These are phyloP conservation scores for Nemurella pictetii DNA, from an alignment of 2,888 invertebrate species.

Conservation along the genomic window DNA sequence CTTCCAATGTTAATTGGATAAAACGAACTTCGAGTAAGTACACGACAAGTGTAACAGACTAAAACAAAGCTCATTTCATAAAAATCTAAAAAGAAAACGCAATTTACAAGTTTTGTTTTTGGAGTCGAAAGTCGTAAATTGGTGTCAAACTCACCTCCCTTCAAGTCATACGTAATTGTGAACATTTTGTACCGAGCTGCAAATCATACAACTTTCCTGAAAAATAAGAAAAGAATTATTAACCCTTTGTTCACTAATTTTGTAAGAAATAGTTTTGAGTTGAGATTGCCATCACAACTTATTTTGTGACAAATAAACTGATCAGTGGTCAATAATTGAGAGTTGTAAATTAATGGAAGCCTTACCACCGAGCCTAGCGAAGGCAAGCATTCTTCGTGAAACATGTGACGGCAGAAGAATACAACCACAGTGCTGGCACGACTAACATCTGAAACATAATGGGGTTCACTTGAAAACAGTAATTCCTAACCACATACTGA, in stretches of 20 bases:
- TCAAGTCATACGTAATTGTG: background rate
- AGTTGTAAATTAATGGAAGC: conserved; percentile 35
- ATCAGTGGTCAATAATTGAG: too few species aligned
- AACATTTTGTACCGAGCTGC: conserved; percentile 50
- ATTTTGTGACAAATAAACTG: too few species aligned
- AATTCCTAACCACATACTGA: too few species aligned
- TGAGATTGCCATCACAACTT: too few species aligned
- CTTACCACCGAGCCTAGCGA: conserved; percentile 51
- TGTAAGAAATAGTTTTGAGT: background rate
- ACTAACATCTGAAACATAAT: conserved; percentile 64
- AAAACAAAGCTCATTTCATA: background rate
- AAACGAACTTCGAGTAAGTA: background rate
- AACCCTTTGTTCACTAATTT: conserved; percentile 25
- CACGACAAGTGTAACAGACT: background rate
- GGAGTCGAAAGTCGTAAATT: background rate
- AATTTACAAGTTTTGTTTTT: background rate
- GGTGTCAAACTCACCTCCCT: background rate
- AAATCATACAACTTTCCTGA: conserved; percentile 60
- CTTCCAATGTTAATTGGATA: background rate
- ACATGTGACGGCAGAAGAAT: conserved; percentile 88
- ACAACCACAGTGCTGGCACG: conserved; percentile 72
- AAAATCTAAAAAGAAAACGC: background rate
- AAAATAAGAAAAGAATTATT: conserved; percentile 45
- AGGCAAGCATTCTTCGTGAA: conserved; percentile 83
- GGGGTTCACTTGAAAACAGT: too few species aligned